Evolutionary conservation across 2,888 invertebrate species (phyloP).

Genomic region (Notocelia uddmanniana): DNA sequence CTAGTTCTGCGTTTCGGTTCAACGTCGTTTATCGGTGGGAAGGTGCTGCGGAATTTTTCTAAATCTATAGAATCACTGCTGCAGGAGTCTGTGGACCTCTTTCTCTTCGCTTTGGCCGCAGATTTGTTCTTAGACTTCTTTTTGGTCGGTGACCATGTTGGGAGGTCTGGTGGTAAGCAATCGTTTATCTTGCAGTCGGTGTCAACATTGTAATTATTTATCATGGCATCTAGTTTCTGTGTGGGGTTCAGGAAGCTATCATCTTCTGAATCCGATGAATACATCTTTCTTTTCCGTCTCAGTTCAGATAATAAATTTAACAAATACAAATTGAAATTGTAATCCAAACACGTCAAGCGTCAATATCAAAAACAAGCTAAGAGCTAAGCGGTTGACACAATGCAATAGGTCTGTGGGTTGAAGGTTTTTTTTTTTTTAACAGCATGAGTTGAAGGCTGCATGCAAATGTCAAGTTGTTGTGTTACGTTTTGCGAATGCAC

Average conservation of each 20-base stretch:
- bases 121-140: slow-evolving; percentile 11
- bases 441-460: too few relatives aligned
- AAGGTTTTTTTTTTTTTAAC: too few relatives aligned
- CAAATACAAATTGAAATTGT: slow-evolving; percentile 15
- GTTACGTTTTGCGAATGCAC: slow-evolving; percentile 5
- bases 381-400: too few relatives aligned
- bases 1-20: slow-evolving; percentile 20
- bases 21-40: slow-evolving; percentile 17
- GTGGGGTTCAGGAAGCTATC: slow-evolving; percentile 75
- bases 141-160: slow-evolving; percentile 19
- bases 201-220: slow-evolving; percentile 60
- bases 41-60: slow-evolving; percentile 26
- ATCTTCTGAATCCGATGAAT: slow-evolving; percentile 77
- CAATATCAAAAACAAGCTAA: too few relatives aligned
- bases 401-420: too few relatives aligned
- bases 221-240: slow-evolving; percentile 65
- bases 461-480: neutral
- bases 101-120: slow-evolving; percentile 11
- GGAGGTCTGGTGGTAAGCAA: slow-evolving; percentile 40
- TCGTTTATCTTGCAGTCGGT: slow-evolving; percentile 55
- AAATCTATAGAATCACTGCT: slow-evolving; percentile 38
- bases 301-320: slow-evolving; percentile 18
- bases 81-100: slow-evolving; percentile 31
- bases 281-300: slow-evolving; percentile 56
- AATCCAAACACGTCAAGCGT: too few relatives aligned